Percentiles rank a stretch among this genome's conserved stretches.
phyloP scores from a whole-genome alignment of 2,888 invertebrate genomes.

The Lasioglossum marginatum region DNA sequence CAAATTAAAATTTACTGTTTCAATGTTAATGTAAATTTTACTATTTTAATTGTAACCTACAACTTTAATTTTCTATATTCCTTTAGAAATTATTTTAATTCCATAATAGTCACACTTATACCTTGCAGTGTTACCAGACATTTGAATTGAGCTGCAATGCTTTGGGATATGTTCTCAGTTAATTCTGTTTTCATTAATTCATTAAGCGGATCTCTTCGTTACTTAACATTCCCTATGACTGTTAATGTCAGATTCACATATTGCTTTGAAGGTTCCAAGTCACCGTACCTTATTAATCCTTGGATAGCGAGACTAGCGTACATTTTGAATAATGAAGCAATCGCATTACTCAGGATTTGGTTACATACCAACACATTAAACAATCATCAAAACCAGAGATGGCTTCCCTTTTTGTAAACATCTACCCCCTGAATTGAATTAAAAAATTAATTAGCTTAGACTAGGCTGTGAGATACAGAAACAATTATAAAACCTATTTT shows the following conservation, averaged over 20 bases:
- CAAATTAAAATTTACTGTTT: neutral
- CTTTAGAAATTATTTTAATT: neutral
- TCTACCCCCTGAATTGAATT: neutral
- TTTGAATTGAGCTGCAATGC: neutral
- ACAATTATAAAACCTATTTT: too few relatives aligned
- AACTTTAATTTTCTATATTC: too few relatives aligned
- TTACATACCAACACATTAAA: neutral
- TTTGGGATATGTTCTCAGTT: too few relatives aligned
- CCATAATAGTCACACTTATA: neutral
- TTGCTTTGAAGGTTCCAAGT: slow-evolving; percentile 1
- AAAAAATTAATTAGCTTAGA: neutral
- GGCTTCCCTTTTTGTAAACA: neutral
- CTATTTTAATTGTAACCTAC: too few relatives aligned
- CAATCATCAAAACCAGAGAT: neutral
- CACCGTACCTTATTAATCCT: neutral
- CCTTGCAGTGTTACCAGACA: neutral
- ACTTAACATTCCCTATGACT: neutral
- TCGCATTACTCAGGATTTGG: neutral
- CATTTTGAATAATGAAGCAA: neutral
- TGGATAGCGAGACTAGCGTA: neutral
- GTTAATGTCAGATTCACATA: neutral
- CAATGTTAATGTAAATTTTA: neutral
- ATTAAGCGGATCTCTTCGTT: neutral
- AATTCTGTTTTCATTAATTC: neutral
- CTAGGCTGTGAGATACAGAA: neutral